Conservation (phyloP, 2,888 invertebrate genomes). For the Abrostola tripartita region DNA sequence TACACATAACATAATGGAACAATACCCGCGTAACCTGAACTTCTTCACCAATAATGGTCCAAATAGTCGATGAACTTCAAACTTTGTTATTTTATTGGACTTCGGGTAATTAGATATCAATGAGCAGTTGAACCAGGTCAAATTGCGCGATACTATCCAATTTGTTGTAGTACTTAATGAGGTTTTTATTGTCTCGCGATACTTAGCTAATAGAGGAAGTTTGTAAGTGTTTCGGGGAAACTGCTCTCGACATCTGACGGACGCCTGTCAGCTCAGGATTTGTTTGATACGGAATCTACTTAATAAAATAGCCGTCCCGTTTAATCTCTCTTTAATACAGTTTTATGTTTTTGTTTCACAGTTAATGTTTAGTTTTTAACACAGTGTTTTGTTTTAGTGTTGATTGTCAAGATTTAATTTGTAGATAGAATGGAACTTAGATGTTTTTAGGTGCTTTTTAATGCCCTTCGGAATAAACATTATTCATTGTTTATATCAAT, state of each 20-base stretch:
- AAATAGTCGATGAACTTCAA: not conserved
- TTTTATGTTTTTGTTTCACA: not conserved
- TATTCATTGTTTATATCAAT: too few species aligned
- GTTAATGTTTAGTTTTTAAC: not conserved
- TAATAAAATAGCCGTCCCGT: not conserved
- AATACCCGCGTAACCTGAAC: not conserved
- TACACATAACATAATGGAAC: not conserved
- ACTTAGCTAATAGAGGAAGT: slow-evolving; percentile 43
- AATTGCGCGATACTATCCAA: slow-evolving; percentile 6
- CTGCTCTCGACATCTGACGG: not conserved
- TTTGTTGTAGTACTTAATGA: slow-evolving; percentile 20
- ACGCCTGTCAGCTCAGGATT: not conserved
- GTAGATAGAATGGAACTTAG: too few species aligned
- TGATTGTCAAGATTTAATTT: too few species aligned
- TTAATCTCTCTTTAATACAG: not conserved
- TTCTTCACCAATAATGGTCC: not conserved
- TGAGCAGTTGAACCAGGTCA: not conserved
- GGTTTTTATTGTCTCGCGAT: slow-evolving; percentile 37
- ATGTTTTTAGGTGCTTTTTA: too few species aligned
- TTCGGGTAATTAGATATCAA: slow-evolving; percentile 3
- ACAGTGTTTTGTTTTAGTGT: too few species aligned
- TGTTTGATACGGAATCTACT: not conserved
- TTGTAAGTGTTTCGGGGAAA: slow-evolving; percentile 8
- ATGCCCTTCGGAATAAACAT: too few species aligned
- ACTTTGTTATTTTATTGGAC: not conserved